A percentile compares a stretch with the other conserved stretches of the same genome.
These are phyloP conservation scores for Sigmodon hispidus DNA, from an alignment of 2,113 vertebrate genomes.

Conservation along the genomic window DNA sequence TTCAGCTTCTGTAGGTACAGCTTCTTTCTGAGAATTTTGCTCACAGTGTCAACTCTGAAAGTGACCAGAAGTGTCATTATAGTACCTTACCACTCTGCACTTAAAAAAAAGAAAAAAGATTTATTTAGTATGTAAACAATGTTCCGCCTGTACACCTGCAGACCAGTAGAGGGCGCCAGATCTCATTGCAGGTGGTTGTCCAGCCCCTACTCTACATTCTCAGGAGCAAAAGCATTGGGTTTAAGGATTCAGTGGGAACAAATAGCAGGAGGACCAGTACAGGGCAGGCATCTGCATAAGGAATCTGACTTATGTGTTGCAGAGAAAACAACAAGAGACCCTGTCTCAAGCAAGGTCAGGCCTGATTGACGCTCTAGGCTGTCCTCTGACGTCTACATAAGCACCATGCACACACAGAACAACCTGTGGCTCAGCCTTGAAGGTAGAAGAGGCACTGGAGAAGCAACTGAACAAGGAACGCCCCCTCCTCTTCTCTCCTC, in stretches of 20 bases:
- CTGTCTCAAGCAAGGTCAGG: background rate
- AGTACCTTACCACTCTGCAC: background rate
- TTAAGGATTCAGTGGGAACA: background rate
- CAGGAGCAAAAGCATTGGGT: background rate
- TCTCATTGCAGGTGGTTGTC: too few species aligned
- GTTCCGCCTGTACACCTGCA: too few species aligned
- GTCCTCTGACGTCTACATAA: background rate
- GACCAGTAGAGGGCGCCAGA: too few species aligned
- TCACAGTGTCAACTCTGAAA: background rate
- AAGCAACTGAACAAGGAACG: background rate
- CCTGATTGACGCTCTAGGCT: too few species aligned
- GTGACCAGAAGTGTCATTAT: background rate
- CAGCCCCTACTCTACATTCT: too few species aligned
- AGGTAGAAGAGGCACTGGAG: background rate
- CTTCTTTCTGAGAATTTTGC: background rate
- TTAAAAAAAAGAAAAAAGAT: too few species aligned
- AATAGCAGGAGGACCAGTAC: background rate
- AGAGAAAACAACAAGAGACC: background rate
- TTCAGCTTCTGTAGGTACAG: too few species aligned
- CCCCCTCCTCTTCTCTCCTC: too few species aligned
- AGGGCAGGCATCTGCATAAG: background rate
- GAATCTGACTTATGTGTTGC: background rate
- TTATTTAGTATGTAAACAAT: too few species aligned
- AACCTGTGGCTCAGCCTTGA: background rate
- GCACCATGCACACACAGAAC: background rate